phyloP scores from a whole-genome alignment of 1,140 invertebrate species.

The Scaptomyza graminum region DNA sequence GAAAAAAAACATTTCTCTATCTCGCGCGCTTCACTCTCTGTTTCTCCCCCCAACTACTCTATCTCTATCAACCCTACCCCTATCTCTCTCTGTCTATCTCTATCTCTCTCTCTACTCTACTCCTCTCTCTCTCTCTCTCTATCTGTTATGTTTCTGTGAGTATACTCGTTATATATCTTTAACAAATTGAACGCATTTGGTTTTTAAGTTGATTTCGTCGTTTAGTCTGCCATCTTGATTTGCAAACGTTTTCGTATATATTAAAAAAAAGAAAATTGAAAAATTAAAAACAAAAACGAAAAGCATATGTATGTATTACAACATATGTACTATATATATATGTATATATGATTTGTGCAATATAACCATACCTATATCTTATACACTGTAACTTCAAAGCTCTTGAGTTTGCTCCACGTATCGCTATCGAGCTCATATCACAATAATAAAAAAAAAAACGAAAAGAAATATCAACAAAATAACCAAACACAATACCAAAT shows the following conservation, averaged over 20 bases:
- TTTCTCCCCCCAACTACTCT: background rate
- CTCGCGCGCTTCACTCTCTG: background rate
- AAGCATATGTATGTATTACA: slow-evolving; percentile 19
- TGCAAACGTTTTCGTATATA: slow-evolving; percentile 32
- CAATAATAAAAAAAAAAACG: slow-evolving; percentile 11
- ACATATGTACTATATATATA: slow-evolving; percentile 20
- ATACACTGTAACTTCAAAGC: slow-evolving; percentile 81
- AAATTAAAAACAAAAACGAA: slow-evolving; percentile 20
- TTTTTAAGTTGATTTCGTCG: slow-evolving; percentile 46
- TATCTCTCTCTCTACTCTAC: slow-evolving; percentile 5
- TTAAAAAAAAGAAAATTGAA: slow-evolving; percentile 1
- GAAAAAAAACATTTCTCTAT: slow-evolving; percentile 33
- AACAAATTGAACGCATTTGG: slow-evolving; percentile 46
- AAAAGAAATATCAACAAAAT: slow-evolving; percentile 12
- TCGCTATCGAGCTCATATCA: slow-evolving; percentile 62
- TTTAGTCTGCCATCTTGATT: slow-evolving; percentile 51
- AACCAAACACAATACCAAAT: slow-evolving; percentile 32
- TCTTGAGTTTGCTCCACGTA: slow-evolving; percentile 80
- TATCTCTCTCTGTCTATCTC: slow-evolving; percentile 11
- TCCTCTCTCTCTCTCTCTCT: background rate
- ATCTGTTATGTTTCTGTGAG: background rate
- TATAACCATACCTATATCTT: slow-evolving; percentile 58
- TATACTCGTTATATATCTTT: slow-evolving; percentile 7
- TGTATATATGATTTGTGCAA: slow-evolving; percentile 50
- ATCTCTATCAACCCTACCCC: slow-evolving; percentile 5